Evolutionary conservation across 1,140 invertebrate species (phyloP).

Genomic region (Lordiphosa mommai): DNA sequence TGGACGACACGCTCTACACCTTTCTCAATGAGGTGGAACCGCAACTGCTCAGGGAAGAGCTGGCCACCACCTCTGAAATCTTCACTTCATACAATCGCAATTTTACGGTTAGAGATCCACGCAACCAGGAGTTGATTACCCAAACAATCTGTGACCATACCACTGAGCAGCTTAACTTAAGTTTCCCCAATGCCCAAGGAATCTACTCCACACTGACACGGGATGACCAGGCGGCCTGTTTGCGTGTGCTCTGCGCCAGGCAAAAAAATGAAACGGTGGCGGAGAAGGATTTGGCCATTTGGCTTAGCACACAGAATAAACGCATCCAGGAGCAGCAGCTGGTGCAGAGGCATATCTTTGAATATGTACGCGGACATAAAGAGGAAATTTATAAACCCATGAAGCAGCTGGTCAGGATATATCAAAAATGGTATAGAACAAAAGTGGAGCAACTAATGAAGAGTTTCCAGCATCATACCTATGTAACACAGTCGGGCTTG

Average conservation of each 20-base stretch:
- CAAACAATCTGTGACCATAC: conserved; percentile 19
- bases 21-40: conserved; percentile 49
- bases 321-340: conserved; percentile 34
- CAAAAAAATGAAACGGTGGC: conserved; percentile 9
- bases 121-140: conserved; percentile 22
- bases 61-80: neutral
- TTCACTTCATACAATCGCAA: conserved; percentile 27
- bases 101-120: conserved; percentile 31
- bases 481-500: conserved; percentile 36
- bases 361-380: conserved; percentile 20
- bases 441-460: conserved; percentile 4
- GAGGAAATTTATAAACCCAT: conserved; percentile 38
- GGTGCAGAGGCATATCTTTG: conserved; percentile 37
- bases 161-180: neutral
- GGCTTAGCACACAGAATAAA: conserved; percentile 35
- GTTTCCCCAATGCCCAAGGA: conserved; percentile 26
- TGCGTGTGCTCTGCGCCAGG: conserved; percentile 37
- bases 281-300: conserved; percentile 35
- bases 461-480: conserved; percentile 10
- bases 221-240: conserved; percentile 39
- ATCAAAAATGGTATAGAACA: conserved; percentile 31
- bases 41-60: conserved; percentile 26
- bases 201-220: conserved; percentile 24
- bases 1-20: conserved; percentile 30
- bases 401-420: conserved; percentile 29